Conservation (phyloP, 2,113 vertebrate species). For the Junco hyemalis region DNA sequence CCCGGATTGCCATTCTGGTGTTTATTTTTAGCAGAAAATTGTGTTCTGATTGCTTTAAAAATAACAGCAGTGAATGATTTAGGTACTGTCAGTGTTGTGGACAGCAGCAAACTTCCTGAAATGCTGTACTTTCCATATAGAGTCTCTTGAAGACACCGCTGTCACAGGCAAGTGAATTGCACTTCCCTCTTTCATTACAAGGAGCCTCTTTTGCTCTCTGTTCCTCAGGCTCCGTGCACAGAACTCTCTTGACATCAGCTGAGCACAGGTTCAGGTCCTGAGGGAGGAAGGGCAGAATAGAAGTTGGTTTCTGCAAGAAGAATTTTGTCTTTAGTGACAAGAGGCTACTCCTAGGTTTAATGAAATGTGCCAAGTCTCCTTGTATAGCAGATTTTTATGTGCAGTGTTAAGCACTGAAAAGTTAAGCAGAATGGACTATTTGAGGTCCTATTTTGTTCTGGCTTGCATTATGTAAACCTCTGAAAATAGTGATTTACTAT, state of each 20-base stretch:
- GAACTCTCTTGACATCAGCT: constrained; percentile 4
- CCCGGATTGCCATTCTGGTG: neutral
- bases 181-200: constrained; percentile 35
- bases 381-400: neutral
- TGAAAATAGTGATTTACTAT: constrained; percentile 62
- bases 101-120: neutral
- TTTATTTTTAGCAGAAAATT: neutral
- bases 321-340: neutral
- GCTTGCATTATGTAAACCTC: constrained; percentile 42
- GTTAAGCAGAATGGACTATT: neutral
- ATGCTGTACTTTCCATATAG: neutral
- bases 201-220: constrained; percentile 1
- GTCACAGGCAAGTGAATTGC: constrained; percentile 23
- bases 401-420: neutral
- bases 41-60: neutral
- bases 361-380: neutral
- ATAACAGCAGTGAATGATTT: neutral
- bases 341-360: neutral
- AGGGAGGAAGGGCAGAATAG: constrained; percentile 2
- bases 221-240: neutral
- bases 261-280: neutral
- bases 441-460: constrained; percentile 3
- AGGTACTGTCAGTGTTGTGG: neutral
- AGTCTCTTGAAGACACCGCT: constrained; percentile 1
- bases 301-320: neutral